phyloP scores from a whole-genome alignment of 1,140 invertebrate genomes.

The Zaprionus nigranus region DNA sequence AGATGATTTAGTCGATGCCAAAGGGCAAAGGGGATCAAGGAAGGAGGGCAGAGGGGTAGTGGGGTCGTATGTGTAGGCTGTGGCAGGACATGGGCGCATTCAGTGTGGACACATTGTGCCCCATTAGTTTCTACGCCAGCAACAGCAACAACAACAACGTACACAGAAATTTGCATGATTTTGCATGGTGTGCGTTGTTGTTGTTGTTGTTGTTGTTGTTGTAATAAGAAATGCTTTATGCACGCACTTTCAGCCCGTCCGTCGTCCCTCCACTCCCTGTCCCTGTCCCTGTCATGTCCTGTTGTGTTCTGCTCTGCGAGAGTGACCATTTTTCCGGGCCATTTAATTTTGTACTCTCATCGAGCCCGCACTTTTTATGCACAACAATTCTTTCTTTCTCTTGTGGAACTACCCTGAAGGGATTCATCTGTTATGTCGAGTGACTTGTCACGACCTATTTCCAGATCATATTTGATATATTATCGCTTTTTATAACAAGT shows the following conservation, averaged over 20 bases:
- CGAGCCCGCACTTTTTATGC: slow-evolving; percentile 69
- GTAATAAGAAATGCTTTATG: slow-evolving; percentile 80
- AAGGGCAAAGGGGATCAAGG: slow-evolving; percentile 54
- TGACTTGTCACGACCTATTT: not conserved
- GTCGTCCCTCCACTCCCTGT: not conserved
- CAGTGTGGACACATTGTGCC: slow-evolving; percentile 80
- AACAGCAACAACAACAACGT: slow-evolving; percentile 28
- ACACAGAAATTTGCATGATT: slow-evolving; percentile 68
- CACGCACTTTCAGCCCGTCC: slow-evolving; percentile 60
- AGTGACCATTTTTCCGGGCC: slow-evolving; percentile 77
- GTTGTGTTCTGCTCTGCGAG: slow-evolving; percentile 3
- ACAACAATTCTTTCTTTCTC: slow-evolving; percentile 18
- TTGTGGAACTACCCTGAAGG: not conserved
- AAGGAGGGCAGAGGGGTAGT: not conserved
- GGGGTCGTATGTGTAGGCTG: not conserved
- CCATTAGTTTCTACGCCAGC: slow-evolving; percentile 75
- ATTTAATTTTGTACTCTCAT: slow-evolving; percentile 66
- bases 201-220: slow-evolving; percentile 57
- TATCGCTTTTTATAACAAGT: not conserved
- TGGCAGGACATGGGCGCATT: slow-evolving; percentile 9
- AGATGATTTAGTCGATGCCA: slow-evolving; percentile 83
- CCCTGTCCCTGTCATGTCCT: slow-evolving; percentile 11
- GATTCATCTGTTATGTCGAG: not conserved
- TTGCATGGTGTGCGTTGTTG: slow-evolving; percentile 43
- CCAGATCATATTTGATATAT: not conserved